Conservation (phyloP, 2,113 vertebrate species). For the Phylloscopus trochilus region DNA sequence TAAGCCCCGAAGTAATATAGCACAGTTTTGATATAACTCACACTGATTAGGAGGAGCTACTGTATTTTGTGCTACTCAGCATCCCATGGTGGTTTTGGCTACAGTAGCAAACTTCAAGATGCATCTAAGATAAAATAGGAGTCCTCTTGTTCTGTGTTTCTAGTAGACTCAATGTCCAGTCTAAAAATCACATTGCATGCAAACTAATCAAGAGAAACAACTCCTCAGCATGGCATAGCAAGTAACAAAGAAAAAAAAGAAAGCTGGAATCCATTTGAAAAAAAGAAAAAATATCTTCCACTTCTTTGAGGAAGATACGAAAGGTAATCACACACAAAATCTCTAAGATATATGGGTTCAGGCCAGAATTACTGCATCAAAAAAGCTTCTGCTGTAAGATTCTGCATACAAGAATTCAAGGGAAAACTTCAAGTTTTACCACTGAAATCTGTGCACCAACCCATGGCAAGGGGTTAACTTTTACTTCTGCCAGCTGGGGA, state of each 20-base stretch:
- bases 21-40: neutral
- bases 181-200: neutral
- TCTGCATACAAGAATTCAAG: neutral
- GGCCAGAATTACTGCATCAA: neutral
- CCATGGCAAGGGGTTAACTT: neutral
- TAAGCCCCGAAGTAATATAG: neutral
- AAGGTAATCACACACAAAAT: neutral
- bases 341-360: neutral
- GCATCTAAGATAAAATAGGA: neutral
- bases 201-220: neutral
- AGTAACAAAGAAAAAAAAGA: neutral
- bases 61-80: neutral
- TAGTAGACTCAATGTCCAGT: neutral
- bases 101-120: neutral
- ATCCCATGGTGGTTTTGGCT: neutral
- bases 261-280: neutral
- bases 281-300: neutral
- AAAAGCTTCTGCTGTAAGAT: neutral
- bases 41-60: neutral
- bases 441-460: neutral
- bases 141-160: neutral
- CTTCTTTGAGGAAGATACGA: neutral
- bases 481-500: neutral
- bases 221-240: neutral
- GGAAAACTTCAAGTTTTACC: neutral